These are phyloP conservation scores for Thaumatotibia leucotreta DNA, from an alignment of 1,140 invertebrate genomes.

Conservation along the genomic window DNA sequence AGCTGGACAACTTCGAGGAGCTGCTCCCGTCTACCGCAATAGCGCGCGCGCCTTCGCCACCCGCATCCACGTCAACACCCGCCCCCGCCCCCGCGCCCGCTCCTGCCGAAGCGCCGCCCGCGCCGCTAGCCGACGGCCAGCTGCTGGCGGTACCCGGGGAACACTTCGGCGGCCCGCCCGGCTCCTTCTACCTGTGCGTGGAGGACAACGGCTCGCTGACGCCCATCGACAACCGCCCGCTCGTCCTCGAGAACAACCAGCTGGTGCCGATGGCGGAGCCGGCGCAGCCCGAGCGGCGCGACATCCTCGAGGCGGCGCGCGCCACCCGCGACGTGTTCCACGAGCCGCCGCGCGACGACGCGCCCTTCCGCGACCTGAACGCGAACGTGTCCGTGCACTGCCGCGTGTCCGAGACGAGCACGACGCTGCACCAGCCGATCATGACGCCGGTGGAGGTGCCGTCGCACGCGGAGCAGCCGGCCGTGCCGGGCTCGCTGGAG, in stretches of 20 bases:
- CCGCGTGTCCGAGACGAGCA: conserved; percentile 83
- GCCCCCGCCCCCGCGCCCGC: conserved; percentile 43
- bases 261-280: conserved; percentile 72
- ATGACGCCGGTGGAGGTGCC: conserved; percentile 88
- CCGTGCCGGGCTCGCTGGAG: conserved; percentile 71
- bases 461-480: conserved; percentile 73
- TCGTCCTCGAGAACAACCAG: conserved; percentile 78
- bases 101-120: conserved; percentile 28
- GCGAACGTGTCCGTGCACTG: conserved; percentile 71
- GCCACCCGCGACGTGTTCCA: conserved; percentile 86
- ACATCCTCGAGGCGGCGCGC: conserved; percentile 85
- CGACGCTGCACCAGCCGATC: conserved; percentile 85
- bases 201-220: conserved; percentile 83
- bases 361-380: conserved; percentile 76
- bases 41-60: conserved; percentile 27
- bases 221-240: conserved; percentile 82
- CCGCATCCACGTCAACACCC: no score
- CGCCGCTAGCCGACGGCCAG: conserved; percentile 76
- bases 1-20: conserved; percentile 67
- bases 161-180: conserved; percentile 79
- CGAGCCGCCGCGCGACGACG: conserved; percentile 71
- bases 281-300: conserved; percentile 72
- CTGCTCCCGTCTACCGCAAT: conserved; percentile 65
- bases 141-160: conserved; percentile 82
- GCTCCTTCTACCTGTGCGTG: conserved; percentile 79